Evolutionary conservation across 2,888 invertebrate species (phyloP), one percentile per base, ranked within the genome.

Genomic region (Limenitis camilla): DNA sequence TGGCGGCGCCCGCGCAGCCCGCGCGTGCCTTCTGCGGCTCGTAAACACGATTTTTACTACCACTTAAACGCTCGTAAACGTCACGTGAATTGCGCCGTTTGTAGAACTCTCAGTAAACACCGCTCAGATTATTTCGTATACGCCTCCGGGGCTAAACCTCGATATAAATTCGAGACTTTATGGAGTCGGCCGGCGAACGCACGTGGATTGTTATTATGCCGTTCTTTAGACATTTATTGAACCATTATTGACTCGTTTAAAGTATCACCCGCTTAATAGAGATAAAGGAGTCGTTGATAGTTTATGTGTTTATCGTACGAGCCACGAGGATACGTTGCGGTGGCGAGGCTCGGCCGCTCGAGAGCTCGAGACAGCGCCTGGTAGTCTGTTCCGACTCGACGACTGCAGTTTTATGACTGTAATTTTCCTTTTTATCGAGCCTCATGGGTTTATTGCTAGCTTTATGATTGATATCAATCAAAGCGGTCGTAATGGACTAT

Each of bases 161-260:
- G 72, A 78, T 83, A 84, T 87, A 85, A 86, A 87, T 85, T 85
- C 68, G 81, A 78, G 76, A 80, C 76, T 85, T 87, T 87, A 87
- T 82, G 76, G 72, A 71, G 68, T 68, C 68, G 68, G 72, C 70
- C 80, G 74, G 69, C 69, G 73, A 73, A 74, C 74, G 72, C 81
- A 81, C 82, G 84, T 76, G 83, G 81, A 77, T 81, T 78, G 81
- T 84, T 87, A 86, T 85, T 85, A 85, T 82, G 81, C 81, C 78
- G 80, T 81, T 81, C 81, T 78, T 76, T 75, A 68, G 85, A 86
- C 86, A 72, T 85, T 87, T 86, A 87, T 86, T 83, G 86, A 77
- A 82, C 78, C 79, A 80, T 85, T 86, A 87, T 86, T 84, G 86
- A 82, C 81, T 82, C 81, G 85, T 85, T 84, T 84, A 85, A 85